Evolutionary conservation across 2,888 invertebrate genomes (phyloP).

Genomic region (Dicyrtomina minuta): DNA sequence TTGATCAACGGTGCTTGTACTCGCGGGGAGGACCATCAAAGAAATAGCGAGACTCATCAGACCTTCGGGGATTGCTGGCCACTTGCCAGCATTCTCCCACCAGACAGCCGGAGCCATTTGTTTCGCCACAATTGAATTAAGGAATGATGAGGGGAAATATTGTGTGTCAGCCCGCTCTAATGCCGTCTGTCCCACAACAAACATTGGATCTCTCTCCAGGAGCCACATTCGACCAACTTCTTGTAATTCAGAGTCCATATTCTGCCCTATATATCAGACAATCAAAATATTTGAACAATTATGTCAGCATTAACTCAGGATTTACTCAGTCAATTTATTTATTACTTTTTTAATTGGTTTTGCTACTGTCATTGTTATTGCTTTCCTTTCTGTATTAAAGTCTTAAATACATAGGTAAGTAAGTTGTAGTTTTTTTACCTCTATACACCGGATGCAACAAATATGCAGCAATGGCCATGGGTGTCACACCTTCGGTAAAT

Average conservation of each 20-base stretch:
- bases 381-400: too few relatives aligned
- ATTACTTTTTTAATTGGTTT: too few relatives aligned
- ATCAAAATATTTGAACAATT: not conserved
- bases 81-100: conserved; percentile 23
- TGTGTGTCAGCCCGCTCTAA: conserved; percentile 15
- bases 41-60: conserved; percentile 10
- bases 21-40: conserved; percentile 14
- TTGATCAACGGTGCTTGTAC: conserved; percentile 6
- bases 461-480: conserved; percentile 22
- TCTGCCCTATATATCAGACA: conserved; percentile 4
- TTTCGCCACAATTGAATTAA: conserved; percentile 18
- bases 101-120: conserved; percentile 25
- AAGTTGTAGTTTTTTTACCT: too few relatives aligned
- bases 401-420: too few relatives aligned
- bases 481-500: conserved; percentile 12
- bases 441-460: conserved; percentile 29
- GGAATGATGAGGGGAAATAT: conserved; percentile 17
- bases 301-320: too few relatives aligned
- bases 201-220: conserved; percentile 20
- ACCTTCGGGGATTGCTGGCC: conserved; percentile 13
- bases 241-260: conserved; percentile 10
- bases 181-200: conserved; percentile 11
- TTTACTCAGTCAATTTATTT: too few relatives aligned
- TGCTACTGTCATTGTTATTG: too few relatives aligned
- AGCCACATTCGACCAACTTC: conserved; percentile 14